Base-by-base conservation (phyloP, 2,888 invertebrate species). In the Spicauda simplicius region DNA sequence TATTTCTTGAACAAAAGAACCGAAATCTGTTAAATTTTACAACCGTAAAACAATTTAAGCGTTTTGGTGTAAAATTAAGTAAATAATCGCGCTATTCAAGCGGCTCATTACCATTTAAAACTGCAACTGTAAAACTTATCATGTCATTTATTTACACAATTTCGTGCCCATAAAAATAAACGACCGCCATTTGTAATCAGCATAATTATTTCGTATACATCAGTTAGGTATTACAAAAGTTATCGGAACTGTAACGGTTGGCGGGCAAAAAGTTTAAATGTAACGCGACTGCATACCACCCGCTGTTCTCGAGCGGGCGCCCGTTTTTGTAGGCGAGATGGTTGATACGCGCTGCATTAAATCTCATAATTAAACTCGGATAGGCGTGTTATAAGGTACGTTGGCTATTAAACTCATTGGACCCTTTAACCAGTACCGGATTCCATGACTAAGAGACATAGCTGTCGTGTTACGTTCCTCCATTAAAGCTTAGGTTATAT, bases 361-460 rank as follows among this genome's bases (percentile, higher is more conserved):
- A 80, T 82, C 76, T 81, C 80, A 80, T 84, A 85, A 86, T 85
- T 86, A 83, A 83, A 85, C 75, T 78, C 69, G 68, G 78, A 80
- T 81, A 79, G 79, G 73, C 78, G 78, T 80, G 69, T 70, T 69
- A 72, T 71, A 72, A 72, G 72, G 70, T 68, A 64, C 58, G 58
- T 64, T 69, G 64, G 63, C 67, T 69, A 67, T 66, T 66, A 69
- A 58, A 69, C 63, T 63, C 65, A 70, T 65, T 69, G 69, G 59
- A 18, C 69, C 66, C 62, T 66, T 67, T 57, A 60, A 50, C n/a
- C 50, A 41, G 55, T 48, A 30, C 19, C 58, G 52, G 57, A 58
- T 54, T 18, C 33, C 18, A 54, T 37, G 57, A n/a, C 33, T 57
- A 56, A 16, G 45, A 64, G 64, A 64, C 45, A 45, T 45, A 45